Percentiles rank a stretch among this genome's conserved stretches.
Conservation (phyloP, 2,113 vertebrate species). For the Phrynosoma platyrhinos region DNA sequence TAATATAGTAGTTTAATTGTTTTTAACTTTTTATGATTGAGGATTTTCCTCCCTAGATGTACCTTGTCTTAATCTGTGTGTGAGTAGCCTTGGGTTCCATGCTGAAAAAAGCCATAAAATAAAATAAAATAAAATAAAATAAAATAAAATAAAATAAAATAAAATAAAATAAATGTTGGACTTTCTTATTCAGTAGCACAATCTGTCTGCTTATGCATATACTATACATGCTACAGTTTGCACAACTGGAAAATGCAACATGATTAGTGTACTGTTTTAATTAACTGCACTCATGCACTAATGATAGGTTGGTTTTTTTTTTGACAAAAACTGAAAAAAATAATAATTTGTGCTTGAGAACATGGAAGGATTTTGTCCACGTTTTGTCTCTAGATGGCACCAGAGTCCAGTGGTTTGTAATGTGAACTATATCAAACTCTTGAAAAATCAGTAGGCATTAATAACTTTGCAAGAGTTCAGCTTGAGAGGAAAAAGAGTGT, state of each 20-base stretch:
- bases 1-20: too few relatives aligned
- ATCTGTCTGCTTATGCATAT: too few relatives aligned
- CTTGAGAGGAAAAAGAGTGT: not conserved
- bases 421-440: not conserved
- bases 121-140: too few relatives aligned
- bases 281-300: not conserved
- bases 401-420: conserved; percentile 41
- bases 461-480: not conserved
- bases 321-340: not conserved
- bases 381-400: conserved; percentile 73
- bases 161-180: too few relatives aligned
- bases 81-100: not conserved
- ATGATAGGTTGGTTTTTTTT: not conserved
- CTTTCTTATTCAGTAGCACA: too few relatives aligned
- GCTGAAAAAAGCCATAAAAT: too few relatives aligned
- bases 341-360: accelerated
- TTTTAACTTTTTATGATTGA: too few relatives aligned
- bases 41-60: too few relatives aligned
- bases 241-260: not conserved
- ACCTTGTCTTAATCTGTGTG: not conserved
- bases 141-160: too few relatives aligned
- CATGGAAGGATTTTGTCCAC: not conserved
- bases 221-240: too few relatives aligned
- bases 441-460: too few relatives aligned
- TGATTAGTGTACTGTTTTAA: not conserved